phyloP scores from a whole-genome alignment of 2,888 invertebrate species.

The Trilocha varians region DNA sequence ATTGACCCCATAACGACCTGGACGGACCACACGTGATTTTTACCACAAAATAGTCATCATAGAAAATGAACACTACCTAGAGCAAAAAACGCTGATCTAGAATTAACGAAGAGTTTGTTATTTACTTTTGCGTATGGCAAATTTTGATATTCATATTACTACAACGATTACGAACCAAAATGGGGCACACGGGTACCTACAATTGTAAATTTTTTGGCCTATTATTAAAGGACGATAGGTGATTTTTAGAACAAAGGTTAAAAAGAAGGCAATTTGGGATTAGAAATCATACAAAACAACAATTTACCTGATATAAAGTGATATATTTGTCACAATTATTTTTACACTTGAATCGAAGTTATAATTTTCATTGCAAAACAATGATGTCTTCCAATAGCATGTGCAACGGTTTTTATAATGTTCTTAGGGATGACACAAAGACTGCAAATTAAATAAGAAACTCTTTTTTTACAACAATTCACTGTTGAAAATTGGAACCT shows the following conservation, averaged over 20 bases:
- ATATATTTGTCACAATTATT: constrained; percentile 70
- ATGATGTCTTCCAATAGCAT: constrained; percentile 31
- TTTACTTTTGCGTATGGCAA: constrained; percentile 25
- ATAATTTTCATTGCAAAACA: constrained; percentile 65
- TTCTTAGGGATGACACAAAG: constrained; percentile 20
- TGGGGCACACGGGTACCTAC: constrained; percentile 36
- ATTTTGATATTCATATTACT: too few species aligned
- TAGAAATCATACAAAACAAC: constrained; percentile 30
- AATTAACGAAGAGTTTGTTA: background rate
- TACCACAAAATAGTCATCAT: too few species aligned
- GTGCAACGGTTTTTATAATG: constrained; percentile 22
- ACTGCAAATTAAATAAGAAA: constrained; percentile 22
- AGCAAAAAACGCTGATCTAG: background rate
- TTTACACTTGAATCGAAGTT: constrained; percentile 69
- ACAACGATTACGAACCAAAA: constrained; percentile 56
- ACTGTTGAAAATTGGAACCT: constrained; percentile 59
- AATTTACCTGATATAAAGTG: constrained; percentile 59
- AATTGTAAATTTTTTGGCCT: constrained; percentile 21
- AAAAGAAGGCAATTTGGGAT: constrained; percentile 8
- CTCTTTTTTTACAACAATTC: constrained; percentile 38
- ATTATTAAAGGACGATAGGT: constrained; percentile 19
- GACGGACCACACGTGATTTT: constrained; percentile 65
- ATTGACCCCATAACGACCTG: constrained; percentile 66
- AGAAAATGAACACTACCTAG: too few species aligned
- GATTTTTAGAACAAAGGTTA: constrained; percentile 9